Base-by-base conservation (phyloP, 1,140 invertebrate species). In the Chymomyza costata region DNA sequence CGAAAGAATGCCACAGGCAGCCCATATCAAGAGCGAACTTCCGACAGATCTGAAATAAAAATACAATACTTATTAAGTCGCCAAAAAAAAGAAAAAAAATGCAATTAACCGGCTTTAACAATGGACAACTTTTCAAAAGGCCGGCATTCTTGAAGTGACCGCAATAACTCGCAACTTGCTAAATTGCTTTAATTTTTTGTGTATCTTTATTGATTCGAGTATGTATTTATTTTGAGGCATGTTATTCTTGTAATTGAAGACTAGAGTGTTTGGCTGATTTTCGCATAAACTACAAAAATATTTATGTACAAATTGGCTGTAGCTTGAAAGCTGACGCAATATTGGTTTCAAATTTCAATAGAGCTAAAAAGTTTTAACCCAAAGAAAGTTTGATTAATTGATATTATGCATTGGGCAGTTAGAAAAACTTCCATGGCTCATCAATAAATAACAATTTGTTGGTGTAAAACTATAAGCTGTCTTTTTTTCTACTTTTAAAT, bases 21-120 rank as follows among this genome's bases (percentile, higher is more conserved):
- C 87, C 92, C 93, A 95, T 71, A 95, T 90, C 57, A 93, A 70
- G 18, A 94, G 87, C 0, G 92, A 92, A 3, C 89, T 86, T 7
- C 90, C 91, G 7, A 92, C 90, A 0, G 91, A 92, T 85, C 89
- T 89, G 68, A 19, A 14, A 85, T 80, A 61, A 74, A 64, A 11
- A 39, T 15, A 30, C 40, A 25, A 10, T n/a, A n/a, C n/a, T n/a
- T n/a, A n/a, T n/a, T n/a, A n/a, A n/a, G n/a, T n/a, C n/a, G n/a
- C n/a, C n/a, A n/a, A n/a, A n/a, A n/a, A n/a, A n/a, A n/a, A n/a
- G n/a, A 49, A 34, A 34, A 14, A 30, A 34, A 55, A 15, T 48
- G 18, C 21, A 37, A 28, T 32, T 52, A 31, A 47, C n/a, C n/a
- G n/a, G n/a, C n/a, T n/a, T n/a, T n/a, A 13, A 56, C 41, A 76